Conservation (phyloP, 2,113 vertebrate species). For the Oreocharis arfaki region DNA sequence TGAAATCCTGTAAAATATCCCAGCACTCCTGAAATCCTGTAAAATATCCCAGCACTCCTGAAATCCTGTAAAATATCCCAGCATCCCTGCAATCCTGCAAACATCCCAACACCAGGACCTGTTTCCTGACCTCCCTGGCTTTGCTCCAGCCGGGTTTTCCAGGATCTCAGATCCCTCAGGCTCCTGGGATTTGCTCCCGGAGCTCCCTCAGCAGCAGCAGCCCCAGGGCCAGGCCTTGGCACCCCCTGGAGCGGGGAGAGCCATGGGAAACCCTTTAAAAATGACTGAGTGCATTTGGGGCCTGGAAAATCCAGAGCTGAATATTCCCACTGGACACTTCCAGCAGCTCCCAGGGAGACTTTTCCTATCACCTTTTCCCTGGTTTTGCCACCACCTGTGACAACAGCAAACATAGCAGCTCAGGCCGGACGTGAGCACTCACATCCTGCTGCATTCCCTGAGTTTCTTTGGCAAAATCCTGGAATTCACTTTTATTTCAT, state of each 20-base stretch:
- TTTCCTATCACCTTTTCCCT: neutral
- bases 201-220: neutral
- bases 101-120: no score
- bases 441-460: fast-evolving
- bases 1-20: no score
- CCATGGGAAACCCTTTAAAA: neutral
- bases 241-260: neutral
- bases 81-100: no score
- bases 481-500: neutral
- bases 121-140: no score
- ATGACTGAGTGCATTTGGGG: neutral
- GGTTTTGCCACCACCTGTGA: neutral
- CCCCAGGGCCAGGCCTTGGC: neutral
- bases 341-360: neutral
- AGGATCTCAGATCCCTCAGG: neutral
- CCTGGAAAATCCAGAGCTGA: neutral
- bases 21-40: no score
- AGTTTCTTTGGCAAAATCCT: neutral
- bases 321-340: neutral
- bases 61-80: no score
- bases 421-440: neutral
- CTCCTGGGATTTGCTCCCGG: neutral
- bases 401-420: neutral
- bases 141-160: neutral
- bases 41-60: no score